Evolutionary conservation across 2,113 vertebrate genomes (phyloP), one percentile per base, ranked within the genome.

Genomic region (Porphyrio hochstetteri): DNA sequence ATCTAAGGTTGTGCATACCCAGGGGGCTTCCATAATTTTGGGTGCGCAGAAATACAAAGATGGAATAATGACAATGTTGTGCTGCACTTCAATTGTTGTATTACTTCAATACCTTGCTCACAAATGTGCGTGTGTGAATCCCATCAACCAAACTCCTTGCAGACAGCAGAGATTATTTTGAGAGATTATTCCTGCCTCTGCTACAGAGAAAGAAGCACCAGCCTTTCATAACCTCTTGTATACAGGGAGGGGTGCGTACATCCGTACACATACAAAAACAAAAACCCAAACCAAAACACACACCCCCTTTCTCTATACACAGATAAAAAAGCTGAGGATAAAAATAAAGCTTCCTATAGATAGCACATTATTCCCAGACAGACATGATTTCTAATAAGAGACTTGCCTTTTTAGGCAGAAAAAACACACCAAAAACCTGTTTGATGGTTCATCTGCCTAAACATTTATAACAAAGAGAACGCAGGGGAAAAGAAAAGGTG

Each of bases 101-200:
- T 93, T 94, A 88, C 92, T 91, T 85, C 93, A 95, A 87, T 95
- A 96, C 93, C 91, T 97, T 96, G 86, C 61, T 90, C 88, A 93
- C 90, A 94, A 82, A 95, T 82, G 86, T 95, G 94, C 64, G 44
- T 59, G 89, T 65, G 74, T 78, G 88, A 92, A 92, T 75, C 72
- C 76, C 81, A 97, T 95, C 93, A 94, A 69, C 86, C 72, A 95
- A 95, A 94, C 42, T 82, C 95, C 77, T 88, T 1, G 0, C n/a
- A 89, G 80, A 86, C 57, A 93, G 74, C 36, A 88, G 46, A 84
- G 56, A 90, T 95, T 68, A 81, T 94, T 96, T 86, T 83, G 86
- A 88, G 92, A 78, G 40, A 71, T 59, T 80, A 75, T 72, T 87
- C 69, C 61, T 82, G 61, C 23, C 94, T 92, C 86, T 71, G 40